phyloP scores from a whole-genome alignment of 2,888 invertebrate species.

The Amphipoea lucens region DNA sequence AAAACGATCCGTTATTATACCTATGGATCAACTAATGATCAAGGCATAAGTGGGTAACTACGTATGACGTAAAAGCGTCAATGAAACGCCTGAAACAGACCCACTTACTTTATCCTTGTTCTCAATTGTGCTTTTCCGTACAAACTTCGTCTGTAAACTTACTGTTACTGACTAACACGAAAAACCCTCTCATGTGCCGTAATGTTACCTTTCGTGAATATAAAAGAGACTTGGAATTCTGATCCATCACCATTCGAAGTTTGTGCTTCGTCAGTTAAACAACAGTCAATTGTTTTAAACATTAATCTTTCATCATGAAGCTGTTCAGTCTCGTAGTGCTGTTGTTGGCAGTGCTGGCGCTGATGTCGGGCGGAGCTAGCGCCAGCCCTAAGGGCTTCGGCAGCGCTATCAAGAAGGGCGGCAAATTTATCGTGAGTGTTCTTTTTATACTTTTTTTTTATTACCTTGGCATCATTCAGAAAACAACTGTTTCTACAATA shows the following conservation, averaged over 20 bases:
- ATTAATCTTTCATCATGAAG: conserved; percentile 31
- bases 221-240: conserved; percentile 22
- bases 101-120: conserved; percentile 27
- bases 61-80: conserved; percentile 38
- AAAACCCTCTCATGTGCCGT: conserved; percentile 1
- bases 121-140: background rate
- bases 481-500: background rate
- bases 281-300: background rate
- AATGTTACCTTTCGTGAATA: conserved; percentile 9
- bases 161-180: conserved; percentile 13
- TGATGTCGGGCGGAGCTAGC: conserved; percentile 43
- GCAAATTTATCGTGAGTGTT: conserved; percentile 66
- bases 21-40: background rate
- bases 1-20: background rate
- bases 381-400: conserved; percentile 46
- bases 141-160: conserved; percentile 15
- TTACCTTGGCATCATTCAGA: background rate
- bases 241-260: conserved; percentile 33
- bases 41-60: background rate
- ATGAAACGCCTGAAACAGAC: background rate
- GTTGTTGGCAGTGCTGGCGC: conserved; percentile 47
- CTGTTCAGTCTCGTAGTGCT: conserved; percentile 45
- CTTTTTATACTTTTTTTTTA: background rate
- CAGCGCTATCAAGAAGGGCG: conserved; percentile 66
- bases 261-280: conserved; percentile 19